Base-by-base conservation (phyloP, 2,113 vertebrate genomes). In the Perognathus longimembris region DNA sequence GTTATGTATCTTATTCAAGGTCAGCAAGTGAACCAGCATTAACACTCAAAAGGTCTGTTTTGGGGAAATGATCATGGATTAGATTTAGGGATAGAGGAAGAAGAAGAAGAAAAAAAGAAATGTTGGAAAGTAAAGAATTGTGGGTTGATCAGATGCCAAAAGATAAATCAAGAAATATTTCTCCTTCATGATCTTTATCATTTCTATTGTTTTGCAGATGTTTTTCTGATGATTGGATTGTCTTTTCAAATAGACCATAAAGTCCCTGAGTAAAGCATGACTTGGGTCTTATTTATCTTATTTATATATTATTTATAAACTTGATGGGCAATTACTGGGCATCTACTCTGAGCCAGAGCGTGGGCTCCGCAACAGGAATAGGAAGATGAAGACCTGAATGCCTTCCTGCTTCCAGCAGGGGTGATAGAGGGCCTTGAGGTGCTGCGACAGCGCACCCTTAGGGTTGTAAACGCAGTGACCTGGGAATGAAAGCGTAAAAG, bases 191-290 rank as follows among this genome's bases (percentile, higher is more conserved):
- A 84, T 80, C 92, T 28, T 75, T 71, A 67, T 2, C 34, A 93
- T 54, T 75, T 78, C 40, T 64, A 81, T 67, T 67, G 21, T 85
- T 90, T 66, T 92, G 50, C 57, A 88, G 40, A 81, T 73, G 50
- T 73, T 90, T 94, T 20, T 22, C 18, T 69, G 30, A 32, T 61
- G 22, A 94, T 66, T 61, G 26, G 7, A 34, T 36, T 67, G 2
- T 71, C 50, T 84, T 71, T 77, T 42, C 40, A 79, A 57, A 34
- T 26, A 69, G 36, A 59, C 36, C 7, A 24, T 22, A 66, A 81
- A n/a, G 26, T 84, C 30, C 36, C 14, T 26, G 54, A 88, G 7
- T 34, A 79, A 5, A 74, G 40, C 28, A 28, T 69, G 50, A 71
- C 61, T 77, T 92, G 36, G 7, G 38, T 45, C 24, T 88, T 88